Evolutionary conservation across 1,140 invertebrate species (phyloP).

Genomic region (Bombus ignitus): DNA sequence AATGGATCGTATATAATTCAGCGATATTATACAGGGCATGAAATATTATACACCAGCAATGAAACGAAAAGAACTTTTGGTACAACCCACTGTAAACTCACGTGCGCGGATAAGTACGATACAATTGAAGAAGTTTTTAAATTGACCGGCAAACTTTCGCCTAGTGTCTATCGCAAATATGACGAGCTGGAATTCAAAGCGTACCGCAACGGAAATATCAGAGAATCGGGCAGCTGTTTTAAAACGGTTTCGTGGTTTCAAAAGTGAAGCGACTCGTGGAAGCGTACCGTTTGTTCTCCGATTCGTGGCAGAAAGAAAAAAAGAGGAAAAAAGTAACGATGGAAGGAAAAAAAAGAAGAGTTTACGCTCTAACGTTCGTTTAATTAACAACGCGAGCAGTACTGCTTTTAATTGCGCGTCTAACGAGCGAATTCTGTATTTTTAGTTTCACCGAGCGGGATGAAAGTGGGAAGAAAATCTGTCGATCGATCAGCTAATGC

Average conservation of each 20-base stretch:
- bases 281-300: not conserved
- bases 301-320: not conserved
- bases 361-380: slow-evolving; percentile 12
- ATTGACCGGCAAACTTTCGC: too few species aligned
- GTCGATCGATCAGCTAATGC: not conserved
- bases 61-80: too few species aligned
- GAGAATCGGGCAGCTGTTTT: not conserved
- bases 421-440: slow-evolving; percentile 35
- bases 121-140: too few species aligned
- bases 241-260: not conserved
- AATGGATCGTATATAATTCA: too few species aligned
- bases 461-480: slow-evolving; percentile 11
- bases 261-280: not conserved
- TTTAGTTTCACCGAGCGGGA: slow-evolving; percentile 8
- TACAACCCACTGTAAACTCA: too few species aligned
- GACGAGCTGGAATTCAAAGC: not conserved
- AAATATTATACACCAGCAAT: too few species aligned
- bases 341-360: not conserved
- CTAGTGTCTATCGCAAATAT: too few species aligned
- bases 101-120: too few species aligned
- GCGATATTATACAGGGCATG: too few species aligned
- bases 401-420: slow-evolving; percentile 23
- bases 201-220: too few species aligned
- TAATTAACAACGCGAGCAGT: not conserved
- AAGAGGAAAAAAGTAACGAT: not conserved